Evolutionary conservation across 2,113 vertebrate species (phyloP).

Genomic region (Eretmochelys imbricata): DNA sequence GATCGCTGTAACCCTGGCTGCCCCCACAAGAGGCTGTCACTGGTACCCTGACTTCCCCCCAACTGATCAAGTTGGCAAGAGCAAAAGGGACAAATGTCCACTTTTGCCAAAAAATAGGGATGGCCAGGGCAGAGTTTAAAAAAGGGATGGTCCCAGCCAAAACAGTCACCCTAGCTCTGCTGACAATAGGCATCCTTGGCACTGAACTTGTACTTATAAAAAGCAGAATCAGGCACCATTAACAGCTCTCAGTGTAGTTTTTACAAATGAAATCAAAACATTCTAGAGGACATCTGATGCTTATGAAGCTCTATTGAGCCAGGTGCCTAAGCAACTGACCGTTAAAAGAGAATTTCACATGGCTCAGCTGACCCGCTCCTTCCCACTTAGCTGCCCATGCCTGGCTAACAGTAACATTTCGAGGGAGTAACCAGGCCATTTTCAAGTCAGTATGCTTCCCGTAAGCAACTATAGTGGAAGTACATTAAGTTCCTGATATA

Average conservation of each 20-base stretch:
- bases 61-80: no score
- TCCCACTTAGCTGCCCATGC: neutral
- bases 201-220: neutral
- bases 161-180: neutral
- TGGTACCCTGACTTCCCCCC: no score
- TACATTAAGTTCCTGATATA: accelerated
- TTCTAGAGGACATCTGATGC: neutral
- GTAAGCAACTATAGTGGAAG: neutral
- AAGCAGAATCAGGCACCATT: neutral
- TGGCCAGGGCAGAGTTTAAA: no score
- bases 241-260: neutral
- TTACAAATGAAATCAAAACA: neutral
- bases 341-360: neutral
- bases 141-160: no score
- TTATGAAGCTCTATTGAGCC: neutral
- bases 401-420: accelerated
- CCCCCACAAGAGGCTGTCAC: no score
- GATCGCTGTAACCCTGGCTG: no score
- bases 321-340: neutral
- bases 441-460: neutral
- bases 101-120: no score
- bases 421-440: accelerated
- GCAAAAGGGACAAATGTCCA: no score
- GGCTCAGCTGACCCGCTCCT: neutral
- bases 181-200: neutral